Evolutionary conservation across 2,888 invertebrate species (phyloP), one percentile per base, ranked within the genome.

Genomic region (Drosophila pegasa): DNA sequence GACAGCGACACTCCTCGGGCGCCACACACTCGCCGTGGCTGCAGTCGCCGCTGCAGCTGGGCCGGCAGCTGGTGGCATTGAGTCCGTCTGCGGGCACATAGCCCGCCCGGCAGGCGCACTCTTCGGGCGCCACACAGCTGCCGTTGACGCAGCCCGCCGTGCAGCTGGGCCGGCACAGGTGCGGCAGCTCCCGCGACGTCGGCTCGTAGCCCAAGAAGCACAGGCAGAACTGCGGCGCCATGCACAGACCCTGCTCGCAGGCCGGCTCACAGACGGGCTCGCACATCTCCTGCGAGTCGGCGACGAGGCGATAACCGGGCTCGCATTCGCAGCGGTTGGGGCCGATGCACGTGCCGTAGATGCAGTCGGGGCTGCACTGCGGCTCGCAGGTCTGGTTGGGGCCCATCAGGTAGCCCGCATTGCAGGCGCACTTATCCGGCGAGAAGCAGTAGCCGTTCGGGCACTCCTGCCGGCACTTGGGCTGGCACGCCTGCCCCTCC

Each of bases 51-150:
- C 54, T 45, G 47, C 84, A 84, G 40, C 41, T 20, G 5, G 85
- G 81, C 6, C 33, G 22, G 64, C 93, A 93, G 52, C 82, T 72
- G 3, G 92, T 83, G 3, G 95, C 90, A 83, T 95, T 95, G 16
- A 91, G 87, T 27, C 93, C 93, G 14, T 40, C 59, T 2, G 9
- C 14, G 0, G 66, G 66, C 50, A 62, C 75, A 68, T 72, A 90
- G 1, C 93, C 92, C 10, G 85, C 76, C 25, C 80, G 52, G 63
- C 93, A 94, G 2, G 80, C 71, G 18, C 92, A 92, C 18, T 33
- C 48, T 7, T 84, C 74, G 0, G 91, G 90, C 0, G 75, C 63
- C 3, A 67, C 78, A 55, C 89, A 90, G 6, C 62, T 63, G n/a
- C 78, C 88, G 25, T 89, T 82, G 4, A 80, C 57, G 45, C 91